Evolutionary conservation across 2,113 vertebrate species (phyloP).

Genomic region (Menidia beryllina): DNA sequence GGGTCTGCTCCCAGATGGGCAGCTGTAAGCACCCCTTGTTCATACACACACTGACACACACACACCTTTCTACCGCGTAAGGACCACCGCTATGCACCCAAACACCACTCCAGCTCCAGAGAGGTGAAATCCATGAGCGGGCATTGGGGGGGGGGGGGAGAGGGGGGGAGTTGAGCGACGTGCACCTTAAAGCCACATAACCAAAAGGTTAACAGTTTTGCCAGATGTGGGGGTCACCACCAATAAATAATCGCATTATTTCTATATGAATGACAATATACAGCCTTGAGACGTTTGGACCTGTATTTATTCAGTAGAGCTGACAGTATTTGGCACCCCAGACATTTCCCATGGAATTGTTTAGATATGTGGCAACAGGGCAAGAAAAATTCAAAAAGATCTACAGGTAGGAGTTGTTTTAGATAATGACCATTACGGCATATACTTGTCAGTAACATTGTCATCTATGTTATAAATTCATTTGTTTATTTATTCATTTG

Average conservation of each 20-base stretch:
- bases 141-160: conserved; percentile 4
- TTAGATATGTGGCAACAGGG: conserved; percentile 63
- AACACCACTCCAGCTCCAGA: conserved; percentile 57
- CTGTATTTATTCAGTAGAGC: conserved; percentile 73
- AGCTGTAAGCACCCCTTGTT: conserved; percentile 68
- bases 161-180: conserved; percentile 57
- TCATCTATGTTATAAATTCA: not conserved
- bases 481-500: too few species aligned
- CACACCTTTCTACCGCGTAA: conserved; percentile 29
- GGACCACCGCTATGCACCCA: conserved; percentile 47
- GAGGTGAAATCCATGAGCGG: conserved; percentile 57
- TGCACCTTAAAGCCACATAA: conserved; percentile 66
- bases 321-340: conserved; percentile 60
- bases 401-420: conserved; percentile 46
- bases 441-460: not conserved
- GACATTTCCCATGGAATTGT: conserved; percentile 58
- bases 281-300: conserved; percentile 73
- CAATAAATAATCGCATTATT: conserved; percentile 72
- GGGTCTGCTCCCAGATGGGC: conserved; percentile 68
- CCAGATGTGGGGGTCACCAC: conserved; percentile 68
- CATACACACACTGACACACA: conserved; percentile 48
- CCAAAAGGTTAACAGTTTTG: conserved; percentile 74
- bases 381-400: conserved; percentile 33
- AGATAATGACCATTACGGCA: conserved; percentile 22
- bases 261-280: conserved; percentile 72